phyloP scores from a whole-genome alignment of 2,888 invertebrate species.

The Pheosia gnoma region DNA sequence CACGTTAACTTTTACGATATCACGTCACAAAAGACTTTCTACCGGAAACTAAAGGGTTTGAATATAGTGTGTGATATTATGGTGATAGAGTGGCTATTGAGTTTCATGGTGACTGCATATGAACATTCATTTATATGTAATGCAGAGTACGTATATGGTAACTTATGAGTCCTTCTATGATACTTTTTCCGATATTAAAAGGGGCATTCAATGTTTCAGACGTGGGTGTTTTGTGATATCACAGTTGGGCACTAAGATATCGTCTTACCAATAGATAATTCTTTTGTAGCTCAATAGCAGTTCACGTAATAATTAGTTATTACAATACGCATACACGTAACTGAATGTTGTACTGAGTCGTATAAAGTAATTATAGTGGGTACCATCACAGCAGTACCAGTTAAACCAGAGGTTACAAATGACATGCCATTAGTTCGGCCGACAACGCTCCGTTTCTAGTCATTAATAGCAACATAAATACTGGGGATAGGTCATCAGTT shows the following conservation, averaged over 20 bases:
- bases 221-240: too few relatives aligned
- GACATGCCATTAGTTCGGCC: slow-evolving; percentile 28
- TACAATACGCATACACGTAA: background rate
- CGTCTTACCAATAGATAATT: too few relatives aligned
- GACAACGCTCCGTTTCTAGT: slow-evolving; percentile 19
- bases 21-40: background rate
- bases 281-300: background rate
- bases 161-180: too few relatives aligned
- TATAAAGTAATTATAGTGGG: background rate
- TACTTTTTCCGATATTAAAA: too few relatives aligned
- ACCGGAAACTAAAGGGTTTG: background rate
- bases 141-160: too few relatives aligned
- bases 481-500: background rate
- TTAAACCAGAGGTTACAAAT: slow-evolving; percentile 24
- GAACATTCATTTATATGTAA: background rate
- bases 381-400: slow-evolving; percentile 9
- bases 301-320: background rate
- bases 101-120: background rate
- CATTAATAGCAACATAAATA: slow-evolving; percentile 23
- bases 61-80: background rate
- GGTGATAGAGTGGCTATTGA: background rate
- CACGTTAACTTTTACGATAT: background rate
- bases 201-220: too few relatives aligned
- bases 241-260: too few relatives aligned
- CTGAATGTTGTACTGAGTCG: background rate